These are phyloP conservation scores for Campylomormyrus numenius DNA, from an alignment of 2,113 vertebrate species.

Conservation along the genomic window DNA sequence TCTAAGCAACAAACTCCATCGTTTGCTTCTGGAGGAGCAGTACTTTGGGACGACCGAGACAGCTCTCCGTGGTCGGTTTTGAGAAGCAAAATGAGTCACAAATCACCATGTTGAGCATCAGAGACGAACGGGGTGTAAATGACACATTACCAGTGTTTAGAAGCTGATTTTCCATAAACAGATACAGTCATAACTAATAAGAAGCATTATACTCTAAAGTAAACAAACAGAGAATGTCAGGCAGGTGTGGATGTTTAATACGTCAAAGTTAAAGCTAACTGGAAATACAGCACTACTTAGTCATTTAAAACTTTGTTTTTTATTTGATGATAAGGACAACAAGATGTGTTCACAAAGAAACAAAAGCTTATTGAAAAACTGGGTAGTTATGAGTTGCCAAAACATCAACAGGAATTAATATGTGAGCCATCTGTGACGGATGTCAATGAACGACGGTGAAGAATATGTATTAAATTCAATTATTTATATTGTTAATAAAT, in stretches of 20 bases:
- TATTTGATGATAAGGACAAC: background rate
- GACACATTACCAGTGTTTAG: slow-evolving; percentile 49
- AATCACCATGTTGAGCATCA: background rate
- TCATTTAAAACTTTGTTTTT: background rate
- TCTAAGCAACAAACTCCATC: background rate
- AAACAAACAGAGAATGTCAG: slow-evolving; percentile 15
- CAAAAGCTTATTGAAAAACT: background rate
- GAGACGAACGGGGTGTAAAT: slow-evolving; percentile 29
- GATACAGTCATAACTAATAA: slow-evolving; percentile 49
- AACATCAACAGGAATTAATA: background rate
- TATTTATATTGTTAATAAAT: background rate
- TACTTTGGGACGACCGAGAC: background rate
- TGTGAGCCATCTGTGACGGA: background rate
- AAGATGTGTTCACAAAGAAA: background rate
- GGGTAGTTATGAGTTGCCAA: background rate
- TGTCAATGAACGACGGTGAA: background rate
- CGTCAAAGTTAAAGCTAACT: background rate
- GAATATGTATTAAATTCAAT: background rate
- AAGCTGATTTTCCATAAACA: slow-evolving; percentile 50
- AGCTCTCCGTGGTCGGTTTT: background rate
- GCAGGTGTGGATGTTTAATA: background rate
- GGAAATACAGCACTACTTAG: background rate
- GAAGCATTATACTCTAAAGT: slow-evolving; percentile 21
- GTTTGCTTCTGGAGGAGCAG: background rate
- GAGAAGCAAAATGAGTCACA: background rate